Evolutionary conservation across 2,888 invertebrate species (phyloP), one percentile per base, ranked within the genome.

Genomic region (Platerodrilus igneus): DNA sequence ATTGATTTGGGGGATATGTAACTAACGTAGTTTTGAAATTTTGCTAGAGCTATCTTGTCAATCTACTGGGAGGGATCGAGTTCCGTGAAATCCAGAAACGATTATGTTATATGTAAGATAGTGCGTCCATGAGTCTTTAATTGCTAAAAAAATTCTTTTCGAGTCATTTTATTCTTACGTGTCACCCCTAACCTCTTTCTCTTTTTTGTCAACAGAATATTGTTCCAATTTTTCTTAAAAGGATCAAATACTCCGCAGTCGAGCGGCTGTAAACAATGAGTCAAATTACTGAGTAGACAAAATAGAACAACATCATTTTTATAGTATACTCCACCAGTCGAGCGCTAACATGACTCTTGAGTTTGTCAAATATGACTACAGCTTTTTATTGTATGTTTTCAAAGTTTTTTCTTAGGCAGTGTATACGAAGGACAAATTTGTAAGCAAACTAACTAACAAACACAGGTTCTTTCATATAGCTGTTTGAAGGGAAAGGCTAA

Each of bases 381-480:
- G 14, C 16, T 17, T 16, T 29, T 16, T 29, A 16, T 4, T 11
- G 4, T n/a, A n/a, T 13, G 9, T 11, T 10, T 17, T n/a, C 16
- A n/a, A 6, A n/a, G n/a, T 15, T 15, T 29, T 3, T 14, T 14
- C 14, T 7, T 15, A 10, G 3, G 6, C 9, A 14, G n/a, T n/a
- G 14, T 4, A 17, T 15, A 15, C 6, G n/a, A n/a, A n/a, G 16
- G 10, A n/a, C n/a, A n/a, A n/a, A n/a, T n/a, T n/a, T n/a, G n/a
- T n/a, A 14, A 17, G 14, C 16, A 17, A 29, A 29, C 29, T 16
- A 29, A 17, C 29, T 29, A 17, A 29, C n/a, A n/a, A n/a, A n/a
- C n/a, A n/a, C n/a, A n/a, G n/a, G n/a, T n/a, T n/a, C n/a, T n/a
- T n/a, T n/a, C n/a, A n/a, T n/a, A n/a, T n/a, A n/a, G n/a, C n/a